phyloP scores from a whole-genome alignment of 2,113 vertebrate genomes.

The Epinephelus fuscoguttatus region DNA sequence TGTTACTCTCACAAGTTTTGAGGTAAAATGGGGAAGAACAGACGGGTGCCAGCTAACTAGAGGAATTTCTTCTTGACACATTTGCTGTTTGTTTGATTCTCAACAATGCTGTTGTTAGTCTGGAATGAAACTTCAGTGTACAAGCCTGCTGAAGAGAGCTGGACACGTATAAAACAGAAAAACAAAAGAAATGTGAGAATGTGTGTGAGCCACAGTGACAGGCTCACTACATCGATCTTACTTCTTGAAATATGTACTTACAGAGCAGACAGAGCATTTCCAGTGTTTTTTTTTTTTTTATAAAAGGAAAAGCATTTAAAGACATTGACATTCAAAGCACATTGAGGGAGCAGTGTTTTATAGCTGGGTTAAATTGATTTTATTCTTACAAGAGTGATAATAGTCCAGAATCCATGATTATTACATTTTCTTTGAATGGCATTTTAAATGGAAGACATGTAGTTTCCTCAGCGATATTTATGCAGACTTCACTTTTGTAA shows the following conservation, averaged over 20 bases:
- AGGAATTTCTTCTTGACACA: constrained; percentile 18
- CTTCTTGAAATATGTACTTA: constrained; percentile 25
- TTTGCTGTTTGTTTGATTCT: constrained; percentile 22
- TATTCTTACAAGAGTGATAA: background rate
- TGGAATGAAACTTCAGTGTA: background rate
- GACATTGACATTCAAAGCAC: background rate
- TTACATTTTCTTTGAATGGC: background rate
- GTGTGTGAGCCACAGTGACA: constrained; percentile 21
- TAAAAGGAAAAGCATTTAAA: background rate
- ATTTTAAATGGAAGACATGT: background rate
- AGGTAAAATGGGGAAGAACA: constrained; percentile 24
- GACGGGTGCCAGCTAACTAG: constrained; percentile 10
- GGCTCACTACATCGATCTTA: constrained; percentile 29
- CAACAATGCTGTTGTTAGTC: constrained; percentile 4
- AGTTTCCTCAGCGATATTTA: background rate
- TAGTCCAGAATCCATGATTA: background rate
- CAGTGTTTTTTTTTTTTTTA: background rate
- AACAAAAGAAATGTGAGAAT: constrained; percentile 27
- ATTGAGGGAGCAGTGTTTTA: background rate
- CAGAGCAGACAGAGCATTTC: constrained; percentile 8
- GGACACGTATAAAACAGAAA: constrained; percentile 31
- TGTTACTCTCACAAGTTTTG: constrained; percentile 7
- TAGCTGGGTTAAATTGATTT: background rate
- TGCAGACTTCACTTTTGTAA: constrained; percentile 1
- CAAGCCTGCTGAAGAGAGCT: constrained; percentile 5